Base-by-base conservation (phyloP, 2,113 vertebrate genomes). In the Gavia stellata region DNA sequence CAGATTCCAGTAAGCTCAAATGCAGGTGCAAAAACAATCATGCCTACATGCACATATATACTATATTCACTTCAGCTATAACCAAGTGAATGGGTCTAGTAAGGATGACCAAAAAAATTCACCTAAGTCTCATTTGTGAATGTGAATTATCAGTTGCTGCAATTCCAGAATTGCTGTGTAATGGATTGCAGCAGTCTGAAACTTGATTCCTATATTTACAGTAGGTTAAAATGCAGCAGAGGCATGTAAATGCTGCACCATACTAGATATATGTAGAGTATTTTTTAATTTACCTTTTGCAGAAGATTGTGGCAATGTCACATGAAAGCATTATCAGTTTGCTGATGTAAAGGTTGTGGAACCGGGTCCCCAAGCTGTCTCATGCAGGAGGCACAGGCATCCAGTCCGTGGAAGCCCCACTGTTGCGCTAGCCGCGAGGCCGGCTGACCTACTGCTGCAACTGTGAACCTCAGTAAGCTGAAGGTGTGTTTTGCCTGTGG, bases 381-480 rank as follows among this genome's bases (percentile, higher is more conserved):
- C 42, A 73, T 0, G 1, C 15, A 52, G 36, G 21, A 52, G 47
- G 36, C 40, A 56, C 29, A 59, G 47, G 21, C 29, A 44, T 12
- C 38, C 44, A 10, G 16, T 20, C 61, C 16, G 31, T 23, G 25
- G 36, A 68, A 59, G 58, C 42, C 23, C 40, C 18, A 5, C 31
- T 62, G 40, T 33, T 2, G 2, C 4, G 25, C 38, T 31, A 77
- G 70, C 38, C 2, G 1, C 3, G 13, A 40, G 19, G 9, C 21
- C 40, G 38, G 33, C 9, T 61, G 53, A 72, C 23, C 25, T 40
- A 4, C 21, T 15, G 29, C 38, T 49, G 24, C 59, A 52, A n/a
- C 44, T 1, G 6, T 7, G 24, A 74, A 17, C 28, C 59, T 53
- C 45, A 18, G 59, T 34, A 52, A 61, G 17, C 40, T 73, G 52